A percentile compares a stretch with the other conserved stretches of the same genome.
Conservation (phyloP, 1,140 invertebrate genomes). For the Lordiphosa mommai region DNA sequence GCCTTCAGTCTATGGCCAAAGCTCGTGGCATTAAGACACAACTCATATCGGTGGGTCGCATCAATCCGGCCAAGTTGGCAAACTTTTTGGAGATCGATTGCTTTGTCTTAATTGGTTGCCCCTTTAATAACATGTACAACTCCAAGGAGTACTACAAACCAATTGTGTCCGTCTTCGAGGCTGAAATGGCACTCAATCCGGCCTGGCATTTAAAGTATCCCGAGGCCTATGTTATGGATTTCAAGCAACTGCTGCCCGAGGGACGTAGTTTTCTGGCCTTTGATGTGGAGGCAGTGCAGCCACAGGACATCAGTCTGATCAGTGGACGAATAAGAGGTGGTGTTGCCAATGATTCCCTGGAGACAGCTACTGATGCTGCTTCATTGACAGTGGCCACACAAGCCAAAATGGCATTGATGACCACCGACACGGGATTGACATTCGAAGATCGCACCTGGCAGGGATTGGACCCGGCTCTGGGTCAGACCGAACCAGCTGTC, state of each 20-base stretch:
- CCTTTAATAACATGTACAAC: constrained; percentile 91
- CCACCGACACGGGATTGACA: constrained; percentile 81
- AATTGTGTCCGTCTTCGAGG: constrained; percentile 94
- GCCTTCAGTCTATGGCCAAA: constrained; percentile 87
- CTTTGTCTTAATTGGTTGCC: constrained; percentile 94
- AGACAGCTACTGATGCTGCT: constrained; percentile 51
- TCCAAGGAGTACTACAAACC: constrained; percentile 93
- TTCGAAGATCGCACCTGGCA: constrained; percentile 86
- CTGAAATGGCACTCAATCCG: constrained; percentile 92
- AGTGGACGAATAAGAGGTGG: constrained; percentile 83
- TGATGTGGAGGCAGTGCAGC: constrained; percentile 80
- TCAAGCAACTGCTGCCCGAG: constrained; percentile 87
- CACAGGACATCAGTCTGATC: constrained; percentile 86
- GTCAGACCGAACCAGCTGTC: constrained; percentile 83
- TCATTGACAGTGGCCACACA: constrained; percentile 77
- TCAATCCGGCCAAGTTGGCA: constrained; percentile 94
- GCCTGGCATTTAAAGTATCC: constrained; percentile 82
- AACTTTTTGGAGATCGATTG: constrained; percentile 92
- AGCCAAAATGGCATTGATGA: constrained; percentile 80
- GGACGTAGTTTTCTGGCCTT: constrained; percentile 81
- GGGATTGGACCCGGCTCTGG: constrained; percentile 87
- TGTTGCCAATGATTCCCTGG: constrained; percentile 17
- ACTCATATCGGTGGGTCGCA: constrained; percentile 94
- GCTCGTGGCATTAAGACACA: constrained; percentile 91
- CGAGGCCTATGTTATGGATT: constrained; percentile 87